phyloP scores from a whole-genome alignment of 2,888 invertebrate species.

The Caenorhabditis sp. region DNA sequence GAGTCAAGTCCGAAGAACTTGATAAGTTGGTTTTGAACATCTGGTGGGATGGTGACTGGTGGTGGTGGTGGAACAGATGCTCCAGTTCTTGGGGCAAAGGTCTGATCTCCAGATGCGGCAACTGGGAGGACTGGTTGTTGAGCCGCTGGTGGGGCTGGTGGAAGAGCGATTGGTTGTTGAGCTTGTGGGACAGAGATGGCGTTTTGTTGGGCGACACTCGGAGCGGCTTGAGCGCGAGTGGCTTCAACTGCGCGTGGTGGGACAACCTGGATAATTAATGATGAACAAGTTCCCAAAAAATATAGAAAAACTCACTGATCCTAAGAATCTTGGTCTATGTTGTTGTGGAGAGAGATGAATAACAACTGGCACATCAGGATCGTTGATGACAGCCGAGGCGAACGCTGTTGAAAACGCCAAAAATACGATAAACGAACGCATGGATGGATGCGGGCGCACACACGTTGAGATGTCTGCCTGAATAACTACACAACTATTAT shows the following conservation, averaged over 20 bases:
- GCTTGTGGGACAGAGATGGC: slow-evolving; percentile 48
- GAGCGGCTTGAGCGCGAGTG: slow-evolving; percentile 34
- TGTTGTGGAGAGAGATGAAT: slow-evolving; percentile 49
- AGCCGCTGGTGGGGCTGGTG: slow-evolving; percentile 47
- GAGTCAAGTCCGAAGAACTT: slow-evolving; percentile 71
- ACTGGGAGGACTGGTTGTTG: slow-evolving; percentile 51
- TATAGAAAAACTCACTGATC: slow-evolving; percentile 25
- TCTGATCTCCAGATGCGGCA: slow-evolving; percentile 49
- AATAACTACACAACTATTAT: slow-evolving; percentile 25
- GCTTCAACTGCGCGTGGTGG: slow-evolving; percentile 61
- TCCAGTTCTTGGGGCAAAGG: slow-evolving; percentile 47
- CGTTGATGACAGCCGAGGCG: slow-evolving; percentile 40
- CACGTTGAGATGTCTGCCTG: slow-evolving; percentile 34
- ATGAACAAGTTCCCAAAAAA: not conserved
- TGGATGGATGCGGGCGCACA: slow-evolving; percentile 19
- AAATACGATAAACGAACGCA: slow-evolving; percentile 38
- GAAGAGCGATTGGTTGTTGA: slow-evolving; percentile 38
- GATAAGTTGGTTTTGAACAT: slow-evolving; percentile 71
- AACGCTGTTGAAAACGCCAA: slow-evolving; percentile 37
- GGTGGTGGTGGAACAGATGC: slow-evolving; percentile 55
- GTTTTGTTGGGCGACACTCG: slow-evolving; percentile 28
- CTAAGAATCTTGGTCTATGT: slow-evolving; percentile 42
- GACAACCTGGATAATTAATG: slow-evolving; percentile 26
- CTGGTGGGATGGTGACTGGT: slow-evolving; percentile 69
- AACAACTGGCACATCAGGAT: slow-evolving; percentile 48